A percentile compares a stretch with the other conserved stretches of the same genome.
phyloP scores from a whole-genome alignment of 2,888 invertebrate species.

The Gymnoscelis rufifasciata region DNA sequence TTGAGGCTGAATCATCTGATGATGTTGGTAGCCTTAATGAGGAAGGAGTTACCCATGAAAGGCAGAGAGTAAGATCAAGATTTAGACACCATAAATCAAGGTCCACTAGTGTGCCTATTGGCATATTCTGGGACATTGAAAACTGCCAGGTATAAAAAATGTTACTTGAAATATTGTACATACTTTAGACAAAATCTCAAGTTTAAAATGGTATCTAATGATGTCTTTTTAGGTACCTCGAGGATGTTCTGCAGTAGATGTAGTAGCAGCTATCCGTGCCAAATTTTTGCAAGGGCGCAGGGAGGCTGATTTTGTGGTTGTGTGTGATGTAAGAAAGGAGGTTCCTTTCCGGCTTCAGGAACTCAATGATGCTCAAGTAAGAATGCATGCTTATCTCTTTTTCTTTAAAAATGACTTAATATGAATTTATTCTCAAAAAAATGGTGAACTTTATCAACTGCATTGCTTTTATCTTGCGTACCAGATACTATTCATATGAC shows the following conservation, averaged over 20 bases:
- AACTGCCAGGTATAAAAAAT: conserved; percentile 83
- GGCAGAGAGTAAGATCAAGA: conserved; percentile 59
- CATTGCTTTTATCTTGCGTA: no score
- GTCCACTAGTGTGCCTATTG: conserved; percentile 79
- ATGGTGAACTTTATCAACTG: no score
- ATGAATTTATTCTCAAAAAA: no score
- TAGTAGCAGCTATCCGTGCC: conserved; percentile 87
- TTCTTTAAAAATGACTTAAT: background rate
- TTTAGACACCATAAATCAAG: conserved; percentile 63
- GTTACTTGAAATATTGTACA: background rate
- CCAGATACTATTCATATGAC: no score
- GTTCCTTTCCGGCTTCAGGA: conserved; percentile 86
- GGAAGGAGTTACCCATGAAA: conserved; percentile 52
- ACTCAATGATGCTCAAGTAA: conserved; percentile 89
- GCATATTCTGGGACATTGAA: conserved; percentile 96
- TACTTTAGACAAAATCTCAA: background rate
- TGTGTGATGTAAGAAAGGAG: conserved; percentile 93
- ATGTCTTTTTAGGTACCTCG: conserved; percentile 85
- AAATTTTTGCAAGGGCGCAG: conserved; percentile 86
- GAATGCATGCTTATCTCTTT: conserved; percentile 6
- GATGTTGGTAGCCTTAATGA: conserved; percentile 50
- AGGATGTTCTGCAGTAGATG: conserved; percentile 87
- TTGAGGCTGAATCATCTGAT: conserved; percentile 70
- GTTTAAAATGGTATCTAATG: no score
- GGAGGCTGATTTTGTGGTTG: conserved; percentile 93